These are phyloP conservation scores for Antennarius maculatus DNA, from an alignment of 2,797 vertebrate genomes.

Conservation along the genomic window DNA sequence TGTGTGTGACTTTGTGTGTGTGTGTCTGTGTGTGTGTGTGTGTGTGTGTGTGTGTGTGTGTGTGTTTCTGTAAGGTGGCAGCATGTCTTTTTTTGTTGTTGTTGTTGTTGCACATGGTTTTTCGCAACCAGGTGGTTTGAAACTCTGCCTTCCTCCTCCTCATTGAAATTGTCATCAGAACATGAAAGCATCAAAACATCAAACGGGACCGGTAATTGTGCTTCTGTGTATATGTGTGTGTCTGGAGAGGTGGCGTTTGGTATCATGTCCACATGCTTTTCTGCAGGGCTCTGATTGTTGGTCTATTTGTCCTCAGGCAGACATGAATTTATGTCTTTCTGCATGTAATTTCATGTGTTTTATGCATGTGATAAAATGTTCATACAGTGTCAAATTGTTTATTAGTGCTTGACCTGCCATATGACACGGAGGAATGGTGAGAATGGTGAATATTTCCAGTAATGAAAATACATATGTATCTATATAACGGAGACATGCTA, in stretches of 20 bases:
- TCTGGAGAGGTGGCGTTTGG: constrained; percentile 33
- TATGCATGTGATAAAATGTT: constrained; percentile 19
- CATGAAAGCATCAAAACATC: constrained; percentile 75
- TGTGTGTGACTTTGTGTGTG: constrained; percentile 21
- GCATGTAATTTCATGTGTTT: constrained; percentile 19
- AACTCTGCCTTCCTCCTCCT: constrained; percentile 43
- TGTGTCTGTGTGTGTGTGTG: constrained; percentile 11
- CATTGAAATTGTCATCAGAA: constrained; percentile 72
- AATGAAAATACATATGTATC: background rate
- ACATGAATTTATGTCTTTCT: constrained; percentile 15
- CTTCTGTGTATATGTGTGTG: constrained; percentile 23
- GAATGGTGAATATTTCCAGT: background rate
- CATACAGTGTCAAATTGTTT: too few relatives aligned
- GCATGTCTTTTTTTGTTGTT: constrained; percentile 29
- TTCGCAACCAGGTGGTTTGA: constrained; percentile 53
- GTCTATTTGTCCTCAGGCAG: constrained; percentile 25
- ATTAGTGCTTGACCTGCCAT: background rate
- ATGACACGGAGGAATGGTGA: background rate
- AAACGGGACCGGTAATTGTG: constrained; percentile 73
- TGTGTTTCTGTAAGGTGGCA: constrained; percentile 22
- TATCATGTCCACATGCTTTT: constrained; percentile 27
- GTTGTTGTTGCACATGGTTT: constrained; percentile 13
- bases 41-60: constrained; percentile 19
- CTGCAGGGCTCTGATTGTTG: constrained; percentile 38
- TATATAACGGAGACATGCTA: too few relatives aligned